Conservation (phyloP, 1,140 invertebrate species). For the Triops longicaudatus region DNA sequence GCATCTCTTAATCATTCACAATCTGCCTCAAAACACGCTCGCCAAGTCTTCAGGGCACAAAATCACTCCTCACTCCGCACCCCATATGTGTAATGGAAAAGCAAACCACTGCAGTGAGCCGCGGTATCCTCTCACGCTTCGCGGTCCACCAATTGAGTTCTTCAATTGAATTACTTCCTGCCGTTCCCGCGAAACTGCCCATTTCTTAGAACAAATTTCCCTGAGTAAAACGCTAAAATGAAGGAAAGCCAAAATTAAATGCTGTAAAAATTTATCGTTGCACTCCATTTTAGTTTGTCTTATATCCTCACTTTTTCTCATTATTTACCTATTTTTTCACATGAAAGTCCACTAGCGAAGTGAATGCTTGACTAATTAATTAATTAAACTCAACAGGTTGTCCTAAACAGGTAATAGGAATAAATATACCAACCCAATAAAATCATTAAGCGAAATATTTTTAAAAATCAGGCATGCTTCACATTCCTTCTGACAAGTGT, state of each 20-base stretch:
- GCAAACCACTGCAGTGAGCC: not conserved
- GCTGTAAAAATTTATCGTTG: too few species aligned
- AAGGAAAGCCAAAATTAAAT: not conserved
- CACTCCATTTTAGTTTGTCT: too few species aligned
- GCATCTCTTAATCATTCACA: not conserved
- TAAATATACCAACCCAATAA: too few species aligned
- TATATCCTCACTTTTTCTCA: too few species aligned
- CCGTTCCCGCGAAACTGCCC: not conserved
- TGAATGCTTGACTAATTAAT: too few species aligned
- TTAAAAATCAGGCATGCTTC: too few species aligned
- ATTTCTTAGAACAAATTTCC: not conserved
- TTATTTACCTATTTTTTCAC: too few species aligned
- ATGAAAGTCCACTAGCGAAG: too few species aligned
- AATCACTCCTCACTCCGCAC: not conserved
- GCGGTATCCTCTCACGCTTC: not conserved
- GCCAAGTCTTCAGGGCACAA: not conserved
- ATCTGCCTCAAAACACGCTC: not conserved
- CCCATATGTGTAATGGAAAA: not conserved
- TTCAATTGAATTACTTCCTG: slow-evolving; percentile 13
- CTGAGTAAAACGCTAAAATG: not conserved
- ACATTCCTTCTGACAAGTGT: too few species aligned
- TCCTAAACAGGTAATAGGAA: too few species aligned
- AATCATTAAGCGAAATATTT: too few species aligned
- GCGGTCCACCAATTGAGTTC: not conserved
- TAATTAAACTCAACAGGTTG: too few species aligned